A percentile compares a stretch with the other conserved stretches of the same genome.
Conservation (phyloP, 30 jellyfish, hydroid and myxozoan species). For the Rhopilema esculentum region DNA sequence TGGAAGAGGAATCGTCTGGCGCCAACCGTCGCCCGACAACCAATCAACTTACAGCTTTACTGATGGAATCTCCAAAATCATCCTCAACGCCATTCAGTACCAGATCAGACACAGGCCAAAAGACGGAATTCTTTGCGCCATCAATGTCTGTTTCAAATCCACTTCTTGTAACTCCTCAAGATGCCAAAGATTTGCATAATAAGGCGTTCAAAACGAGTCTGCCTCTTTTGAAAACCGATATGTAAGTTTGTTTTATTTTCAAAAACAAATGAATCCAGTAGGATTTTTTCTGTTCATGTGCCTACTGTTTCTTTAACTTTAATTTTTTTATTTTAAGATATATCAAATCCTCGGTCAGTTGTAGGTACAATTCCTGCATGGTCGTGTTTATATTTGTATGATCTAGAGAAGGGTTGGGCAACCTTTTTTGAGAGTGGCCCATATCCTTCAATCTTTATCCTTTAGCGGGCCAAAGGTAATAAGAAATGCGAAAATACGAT, state of each 20-base stretch:
- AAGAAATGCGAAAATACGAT: too few relatives aligned
- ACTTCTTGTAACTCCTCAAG: slow-evolving; percentile 58
- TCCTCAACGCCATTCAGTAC: slow-evolving; percentile 4
- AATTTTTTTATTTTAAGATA: too few relatives aligned
- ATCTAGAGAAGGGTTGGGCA: too few relatives aligned
- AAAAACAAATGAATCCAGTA: background rate
- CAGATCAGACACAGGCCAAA: slow-evolving; percentile 1
- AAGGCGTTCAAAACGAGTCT: slow-evolving; percentile 46
- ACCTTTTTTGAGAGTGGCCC: too few relatives aligned
- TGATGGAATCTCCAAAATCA: slow-evolving; percentile 60
- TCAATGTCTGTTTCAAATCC: slow-evolving; percentile 39
- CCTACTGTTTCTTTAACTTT: background rate
- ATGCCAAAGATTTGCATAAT: slow-evolving; percentile 49
- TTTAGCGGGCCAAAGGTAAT: too few relatives aligned
- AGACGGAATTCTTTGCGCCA: background rate
- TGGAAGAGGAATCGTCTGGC: slow-evolving; percentile 90
- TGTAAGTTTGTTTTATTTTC: slow-evolving; percentile 13
- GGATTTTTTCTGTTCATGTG: background rate
- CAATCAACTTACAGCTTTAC: slow-evolving; percentile 64
- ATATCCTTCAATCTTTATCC: too few relatives aligned
- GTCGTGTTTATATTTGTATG: too few relatives aligned
- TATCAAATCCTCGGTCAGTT: too few relatives aligned
- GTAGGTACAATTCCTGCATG: too few relatives aligned
- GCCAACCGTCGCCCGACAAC: slow-evolving; percentile 60
- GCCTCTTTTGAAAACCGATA: slow-evolving; percentile 27